phyloP scores from a whole-genome alignment of 2,113 vertebrate species.

The Indicator maculatus region DNA sequence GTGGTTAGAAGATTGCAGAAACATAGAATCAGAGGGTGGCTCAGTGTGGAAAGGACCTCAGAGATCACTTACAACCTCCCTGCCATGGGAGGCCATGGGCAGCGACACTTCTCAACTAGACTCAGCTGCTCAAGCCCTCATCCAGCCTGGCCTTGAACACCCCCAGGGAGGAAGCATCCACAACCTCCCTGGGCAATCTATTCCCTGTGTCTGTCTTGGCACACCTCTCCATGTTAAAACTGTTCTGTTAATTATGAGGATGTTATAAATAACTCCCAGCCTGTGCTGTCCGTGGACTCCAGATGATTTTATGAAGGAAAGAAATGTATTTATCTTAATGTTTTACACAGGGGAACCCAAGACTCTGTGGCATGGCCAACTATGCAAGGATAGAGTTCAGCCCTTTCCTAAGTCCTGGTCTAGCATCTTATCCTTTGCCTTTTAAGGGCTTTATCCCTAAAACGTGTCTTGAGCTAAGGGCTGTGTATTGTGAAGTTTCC shows the following conservation, averaged over 20 bases:
- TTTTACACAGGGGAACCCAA: accelerated
- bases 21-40: too few relatives aligned
- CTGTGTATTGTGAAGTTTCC: slow-evolving; percentile 19
- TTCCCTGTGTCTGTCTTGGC: background rate
- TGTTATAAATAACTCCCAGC: background rate
- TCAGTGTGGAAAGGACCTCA: too few relatives aligned
- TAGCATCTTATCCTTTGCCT: background rate
- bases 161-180: too few relatives aligned
- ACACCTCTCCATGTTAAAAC: background rate
- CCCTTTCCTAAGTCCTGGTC: background rate
- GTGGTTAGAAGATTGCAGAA: background rate
- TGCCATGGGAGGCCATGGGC: too few relatives aligned
- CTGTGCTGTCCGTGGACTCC: background rate
- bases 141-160: too few relatives aligned
- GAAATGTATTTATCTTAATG: background rate
- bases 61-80: too few relatives aligned
- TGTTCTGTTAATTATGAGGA: background rate
- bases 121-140: too few relatives aligned
- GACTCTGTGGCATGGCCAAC: accelerated
- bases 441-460: slow-evolving; percentile 28
- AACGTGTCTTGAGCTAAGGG: background rate
- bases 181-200: background rate
- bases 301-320: background rate
- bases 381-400: background rate
- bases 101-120: too few relatives aligned